These are phyloP conservation scores for Smutsia gigantea DNA, from an alignment of 2,797 vertebrate species.

Conservation along the genomic window DNA sequence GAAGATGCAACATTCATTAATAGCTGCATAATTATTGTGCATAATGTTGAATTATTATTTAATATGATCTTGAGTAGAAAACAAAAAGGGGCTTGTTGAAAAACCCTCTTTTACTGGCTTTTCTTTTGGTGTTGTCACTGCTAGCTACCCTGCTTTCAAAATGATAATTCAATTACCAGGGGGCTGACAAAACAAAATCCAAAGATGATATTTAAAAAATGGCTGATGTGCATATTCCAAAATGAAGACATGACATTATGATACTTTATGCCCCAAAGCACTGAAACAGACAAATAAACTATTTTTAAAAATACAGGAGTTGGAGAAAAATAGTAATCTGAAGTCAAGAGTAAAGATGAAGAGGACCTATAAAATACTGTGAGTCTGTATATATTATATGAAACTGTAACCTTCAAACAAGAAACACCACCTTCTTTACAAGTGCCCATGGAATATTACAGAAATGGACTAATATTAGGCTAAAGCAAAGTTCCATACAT, in stretches of 20 bases:
- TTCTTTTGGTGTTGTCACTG: background rate
- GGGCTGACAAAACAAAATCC: background rate
- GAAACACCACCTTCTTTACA: background rate
- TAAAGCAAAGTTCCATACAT: slow-evolving; percentile 13
- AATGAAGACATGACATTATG: background rate
- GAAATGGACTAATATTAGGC: background rate
- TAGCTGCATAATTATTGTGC: background rate
- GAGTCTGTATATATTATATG: background rate
- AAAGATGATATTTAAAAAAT: background rate
- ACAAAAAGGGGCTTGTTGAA: slow-evolving; percentile 30
- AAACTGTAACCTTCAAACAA: background rate
- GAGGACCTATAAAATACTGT: background rate
- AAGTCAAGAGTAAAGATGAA: background rate
- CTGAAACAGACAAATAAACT: slow-evolving; percentile 1
- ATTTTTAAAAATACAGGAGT: background rate
- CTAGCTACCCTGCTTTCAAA: background rate
- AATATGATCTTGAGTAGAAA: slow-evolving; percentile 15
- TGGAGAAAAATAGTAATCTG: background rate
- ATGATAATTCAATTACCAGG: background rate
- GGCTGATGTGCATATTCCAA: background rate
- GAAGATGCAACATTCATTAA: slow-evolving; percentile 3
- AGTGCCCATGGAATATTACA: background rate
- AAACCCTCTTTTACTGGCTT: background rate
- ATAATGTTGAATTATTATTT: background rate
- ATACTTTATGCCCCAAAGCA: background rate